Evolutionary conservation across 2,888 invertebrate genomes (phyloP), one percentile per base, ranked within the genome.

Genomic region (Harpalus rufipes): DNA sequence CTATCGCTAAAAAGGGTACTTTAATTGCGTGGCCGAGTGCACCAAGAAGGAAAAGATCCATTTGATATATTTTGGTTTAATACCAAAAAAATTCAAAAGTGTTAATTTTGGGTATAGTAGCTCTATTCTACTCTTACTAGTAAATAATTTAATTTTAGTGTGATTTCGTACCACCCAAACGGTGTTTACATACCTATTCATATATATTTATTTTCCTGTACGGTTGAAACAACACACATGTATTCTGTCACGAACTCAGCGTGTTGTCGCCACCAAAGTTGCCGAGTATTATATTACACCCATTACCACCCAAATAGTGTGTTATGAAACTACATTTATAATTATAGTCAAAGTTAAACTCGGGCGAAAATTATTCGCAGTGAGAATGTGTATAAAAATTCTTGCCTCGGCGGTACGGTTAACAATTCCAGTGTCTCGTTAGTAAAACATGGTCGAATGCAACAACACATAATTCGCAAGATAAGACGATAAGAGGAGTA

Each of bases 401-500:
- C 44, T 51, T 51, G 44, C 44, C 44, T 2, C 10, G 2, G 8
- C 44, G 44, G 44, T 51, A 32, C 32, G 32, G 32, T 10, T 10
- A 51, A 51, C 44, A 51, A 51, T 51, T 51, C 44, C 44, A 51
- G 44, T 12, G 44, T 51, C 44, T 51, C 44, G 44, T 51, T 51
- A 51, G 44, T 51, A 51, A 59, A 59, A 59, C 59, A 59, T 59
- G 44, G 44, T 51, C 44, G 44, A 51, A 51, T 59, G 14, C 59
- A 16, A 10, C 59, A 59, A 63, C 80, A 63, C 80, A 80, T 80
- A 80, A 80, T 80, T 80, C 63, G 80, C 63, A 10, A 80, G 80
- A 80, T 80, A 80, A 39, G 18, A 8, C 80, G 80, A 80, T 80
- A 80, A 41, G 61, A n/a, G 10, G 14, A 61, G 80, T 61, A 80